Conservation (phyloP, 2,113 vertebrate genomes). For the Phalacrocorax carbo region DNA sequence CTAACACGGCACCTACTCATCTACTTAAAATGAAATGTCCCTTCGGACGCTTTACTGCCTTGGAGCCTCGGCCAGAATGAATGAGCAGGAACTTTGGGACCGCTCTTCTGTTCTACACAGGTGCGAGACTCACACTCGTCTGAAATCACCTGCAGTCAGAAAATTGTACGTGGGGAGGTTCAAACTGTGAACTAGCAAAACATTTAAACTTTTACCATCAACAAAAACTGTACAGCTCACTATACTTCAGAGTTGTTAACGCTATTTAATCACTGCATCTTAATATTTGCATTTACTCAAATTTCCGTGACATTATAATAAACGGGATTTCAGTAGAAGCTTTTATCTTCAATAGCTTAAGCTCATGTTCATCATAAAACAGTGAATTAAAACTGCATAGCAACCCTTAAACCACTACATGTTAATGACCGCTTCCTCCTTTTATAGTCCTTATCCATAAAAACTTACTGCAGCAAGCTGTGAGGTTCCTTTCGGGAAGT, state of each 20-base stretch:
- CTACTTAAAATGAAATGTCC: neutral
- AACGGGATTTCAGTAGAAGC: neutral
- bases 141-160: neutral
- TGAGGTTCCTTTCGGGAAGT: neutral
- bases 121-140: neutral
- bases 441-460: neutral
- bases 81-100: neutral
- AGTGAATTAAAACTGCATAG: neutral
- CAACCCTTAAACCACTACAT: neutral
- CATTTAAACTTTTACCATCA: neutral
- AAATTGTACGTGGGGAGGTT: neutral
- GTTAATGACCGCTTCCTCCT: neutral
- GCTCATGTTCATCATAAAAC: rapidly evolving
- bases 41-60: neutral
- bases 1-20: neutral
- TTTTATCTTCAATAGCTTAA: neutral
- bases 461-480: neutral
- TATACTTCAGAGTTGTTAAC: neutral
- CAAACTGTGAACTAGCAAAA: neutral
- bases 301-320: neutral
- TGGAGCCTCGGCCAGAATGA: neutral
- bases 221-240: neutral
- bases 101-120: neutral
- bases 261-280: neutral
- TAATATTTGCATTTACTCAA: neutral